Base-by-base conservation (phyloP, 2,888 invertebrate genomes). In the Acleris emargana region DNA sequence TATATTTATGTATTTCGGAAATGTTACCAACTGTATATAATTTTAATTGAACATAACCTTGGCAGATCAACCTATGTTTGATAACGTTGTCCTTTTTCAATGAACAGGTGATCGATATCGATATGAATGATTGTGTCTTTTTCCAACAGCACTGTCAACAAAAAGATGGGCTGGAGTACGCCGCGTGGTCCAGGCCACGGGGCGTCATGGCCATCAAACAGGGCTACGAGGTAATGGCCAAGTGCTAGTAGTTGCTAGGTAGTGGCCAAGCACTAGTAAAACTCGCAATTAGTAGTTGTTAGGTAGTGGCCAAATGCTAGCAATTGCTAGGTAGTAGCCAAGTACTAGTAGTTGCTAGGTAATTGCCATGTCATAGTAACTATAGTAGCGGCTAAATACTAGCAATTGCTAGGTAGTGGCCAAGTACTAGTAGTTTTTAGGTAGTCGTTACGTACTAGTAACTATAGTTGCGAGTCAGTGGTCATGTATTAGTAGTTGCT, bases 141-240 rank as follows among this genome's bases (percentile, higher is more conserved):
- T 81, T 88, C 78, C 89, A 74, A 85, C 93, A 94, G 94, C 94
- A 94, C 88, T 94, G 94, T 80, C 93, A 94, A 82, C 94, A 94
- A 74, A 93, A 93, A 80, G 94, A 94, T 84, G 93, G 93, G 68
- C 81, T 93, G 86, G 94, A 94, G 82, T 94, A 94, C 77, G 89
- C 93, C 74, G 87, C 93, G 86, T 94, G 94, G 94, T 90, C 94
- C 50, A 82, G 93, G 45, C 91, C 93, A 83, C 90, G 94, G 73
- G 94, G 94, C 72, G 79, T 93, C 70, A 94, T 94, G 93, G 90
- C 93, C 79, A 93, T 93, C 87, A 94, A 94, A 75, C 94, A 94
- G 72, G 94, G 94, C 82, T 94, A 94, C 80, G 94, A 94, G 93
- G 94, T 94, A 87, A 93, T 51, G 59, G 63, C 9, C n/a, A 43